Conservation (phyloP, 1,140 invertebrate species). For the Drosophila carrolli region DNA sequence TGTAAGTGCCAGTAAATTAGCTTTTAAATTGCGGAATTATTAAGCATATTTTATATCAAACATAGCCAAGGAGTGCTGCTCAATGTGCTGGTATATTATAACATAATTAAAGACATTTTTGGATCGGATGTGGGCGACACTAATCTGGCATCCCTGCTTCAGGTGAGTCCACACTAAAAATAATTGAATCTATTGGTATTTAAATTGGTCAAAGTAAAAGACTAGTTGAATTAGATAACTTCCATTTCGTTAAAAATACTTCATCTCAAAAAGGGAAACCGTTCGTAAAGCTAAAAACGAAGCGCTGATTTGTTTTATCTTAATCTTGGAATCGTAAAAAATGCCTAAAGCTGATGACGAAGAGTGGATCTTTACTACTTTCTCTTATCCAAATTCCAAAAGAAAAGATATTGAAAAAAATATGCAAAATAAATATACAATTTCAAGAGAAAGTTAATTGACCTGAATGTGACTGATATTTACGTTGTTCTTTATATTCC, state of each 20-base stretch:
- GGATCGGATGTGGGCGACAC: constrained; percentile 85
- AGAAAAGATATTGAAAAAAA: too few relatives aligned
- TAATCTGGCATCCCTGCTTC: constrained; percentile 90
- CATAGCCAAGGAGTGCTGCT: constrained; percentile 96
- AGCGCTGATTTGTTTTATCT: too few relatives aligned
- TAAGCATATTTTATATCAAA: constrained; percentile 49
- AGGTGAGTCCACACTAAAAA: constrained; percentile 86
- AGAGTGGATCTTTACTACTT: not conserved
- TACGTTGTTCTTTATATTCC: not conserved
- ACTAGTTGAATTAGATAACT: too few relatives aligned
- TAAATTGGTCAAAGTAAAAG: too few relatives aligned
- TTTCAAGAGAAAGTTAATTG: constrained; percentile 5
- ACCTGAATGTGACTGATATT: not conserved
- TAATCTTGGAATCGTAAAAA: too few relatives aligned
- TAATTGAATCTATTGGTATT: too few relatives aligned
- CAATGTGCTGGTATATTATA: constrained; percentile 92
- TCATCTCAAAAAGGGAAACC: too few relatives aligned
- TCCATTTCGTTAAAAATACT: too few relatives aligned
- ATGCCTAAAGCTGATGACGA: not conserved
- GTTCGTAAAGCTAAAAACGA: too few relatives aligned
- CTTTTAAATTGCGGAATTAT: not conserved
- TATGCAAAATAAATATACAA: not conserved
- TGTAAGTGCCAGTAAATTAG: constrained; percentile 89
- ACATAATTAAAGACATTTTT: constrained; percentile 89
- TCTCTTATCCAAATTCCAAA: not conserved